Base-by-base conservation (phyloP, 2,888 invertebrate genomes). In the Deilephila elpenor region DNA sequence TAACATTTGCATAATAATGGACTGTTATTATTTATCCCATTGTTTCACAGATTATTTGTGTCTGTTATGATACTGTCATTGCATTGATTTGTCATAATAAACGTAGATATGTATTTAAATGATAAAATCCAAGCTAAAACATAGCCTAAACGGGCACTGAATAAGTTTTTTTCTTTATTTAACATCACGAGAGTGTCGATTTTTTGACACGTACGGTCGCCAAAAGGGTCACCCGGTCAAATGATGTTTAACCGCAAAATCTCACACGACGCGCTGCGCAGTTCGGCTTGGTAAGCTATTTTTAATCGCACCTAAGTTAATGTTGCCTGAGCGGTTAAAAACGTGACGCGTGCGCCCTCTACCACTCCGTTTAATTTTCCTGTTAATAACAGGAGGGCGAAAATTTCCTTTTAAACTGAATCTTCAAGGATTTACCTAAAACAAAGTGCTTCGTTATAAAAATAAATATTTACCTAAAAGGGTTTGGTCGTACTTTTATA, bases 381-480 rank as follows among this genome's bases (percentile, higher is more conserved):
- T 70, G 34, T 60, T 20, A 34, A 73, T 5, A 59, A 53, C 32
- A 61, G 25, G 29, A 19, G 53, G 34, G 73, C 60, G 75, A 79
- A 74, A 59, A 73, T 56, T 73, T 77, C 60, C 72, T 73, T 71
- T 59, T 74, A 70, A 76, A 76, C 73, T 72, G 71, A 78, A 76
- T 74, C 77, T 76, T 74, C 59, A 75, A 76, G 78, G 75, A 74
- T 71, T 76, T 73, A 75, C 73, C 80, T 76, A 73, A 77, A 75
- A 77, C 75, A 76, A 79, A 82, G 78, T 78, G 78, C 79, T 83
- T 80, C 74, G 75, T 77, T 82, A 78, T 82, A 79, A 82, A 80
- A 78, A 82, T 81, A 82, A 84, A 84, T 85, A 82, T 84, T 85
- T 83, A 77, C 78, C 77, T 78, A 79, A 82, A 76, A 79, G 79